Base-by-base conservation (phyloP, 2,113 vertebrate genomes). In the Passer montanus region DNA sequence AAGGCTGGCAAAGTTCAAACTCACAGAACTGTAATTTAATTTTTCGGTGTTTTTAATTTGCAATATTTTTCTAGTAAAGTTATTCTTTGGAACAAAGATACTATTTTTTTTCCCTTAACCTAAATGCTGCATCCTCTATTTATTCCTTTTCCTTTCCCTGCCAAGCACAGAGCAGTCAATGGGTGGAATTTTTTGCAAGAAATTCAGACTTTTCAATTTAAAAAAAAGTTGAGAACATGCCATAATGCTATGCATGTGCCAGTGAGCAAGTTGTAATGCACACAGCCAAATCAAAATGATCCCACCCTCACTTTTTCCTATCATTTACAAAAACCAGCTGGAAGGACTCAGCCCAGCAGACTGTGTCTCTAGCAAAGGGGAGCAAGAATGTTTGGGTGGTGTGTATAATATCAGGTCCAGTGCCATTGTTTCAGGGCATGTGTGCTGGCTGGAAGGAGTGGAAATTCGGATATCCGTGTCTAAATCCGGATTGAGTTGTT, bases 131-230 rank as follows among this genome's bases (percentile, higher is more conserved):
- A 74, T 89, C 92, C 93, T 91, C 68, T 96, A 22, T 74, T 95
- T 89, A 93, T 87, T 86, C 69, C 30, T 84, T 84, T 67, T 84
- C 27, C 77, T 28, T 93, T 96, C 23, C 0, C 74, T 93, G 96
- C 95, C 92, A 94, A 94, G 23, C 73, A 14, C 22, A 50, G 90
- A 84, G 77, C 85, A 94, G 95, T 97, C 96, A 97, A 94, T 94
- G 90, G 56, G 81, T 89, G 84, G 89, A 81, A 47, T 90, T 93
- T 90, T 94, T 86, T 89, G 69, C 81, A 64, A 89, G 81, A 89
- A 96, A 94, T 64, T 89, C 77, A 95, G 95, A 60, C 77, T 91
- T 95, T 92, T 89, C 60, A 21, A 26, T 69, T 87, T 72, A 2
- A 55, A 92, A 84, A 94, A 80, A 87, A 89, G 73, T 79, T 81